Evolutionary conservation across 2,113 vertebrate species (phyloP).

Genomic region (Clarias macrocephalus): DNA sequence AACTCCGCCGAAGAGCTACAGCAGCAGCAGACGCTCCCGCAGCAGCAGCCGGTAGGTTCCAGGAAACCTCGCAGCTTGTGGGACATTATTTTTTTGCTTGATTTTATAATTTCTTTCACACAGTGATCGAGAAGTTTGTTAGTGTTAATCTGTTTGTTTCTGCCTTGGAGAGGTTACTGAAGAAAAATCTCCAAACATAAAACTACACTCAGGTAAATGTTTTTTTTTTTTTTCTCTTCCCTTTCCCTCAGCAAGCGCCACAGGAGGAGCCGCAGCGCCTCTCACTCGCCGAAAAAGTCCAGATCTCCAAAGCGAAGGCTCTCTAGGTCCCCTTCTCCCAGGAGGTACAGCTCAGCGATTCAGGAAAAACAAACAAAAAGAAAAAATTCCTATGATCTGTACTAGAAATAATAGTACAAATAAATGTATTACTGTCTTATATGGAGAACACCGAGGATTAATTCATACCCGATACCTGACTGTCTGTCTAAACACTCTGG

Average conservation of each 20-base stretch:
- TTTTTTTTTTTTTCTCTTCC: not conserved
- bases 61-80: not conserved
- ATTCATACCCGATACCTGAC: no score
- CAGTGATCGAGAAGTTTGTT: not conserved
- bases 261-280: conserved; percentile 82
- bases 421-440: not conserved
- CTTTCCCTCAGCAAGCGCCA: conserved; percentile 71
- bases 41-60: conserved; percentile 85
- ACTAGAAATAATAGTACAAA: not conserved
- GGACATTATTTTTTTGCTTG: not conserved
- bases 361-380: fast-evolving
- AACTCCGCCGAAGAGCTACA: conserved; percentile 98
- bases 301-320: conserved; percentile 85
- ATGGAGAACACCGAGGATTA: not conserved
- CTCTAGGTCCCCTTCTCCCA: conserved; percentile 86
- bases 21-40: conserved; percentile 89
- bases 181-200: no score
- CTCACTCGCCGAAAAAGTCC: conserved; percentile 83
- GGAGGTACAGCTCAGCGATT: conserved; percentile 73
- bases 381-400: not conserved
- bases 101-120: not conserved
- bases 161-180: no score
- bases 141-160: no score
- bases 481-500: not conserved
- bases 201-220: not conserved